phyloP scores from a whole-genome alignment of 2,888 invertebrate species.

The Tetheella fluctuosa region DNA sequence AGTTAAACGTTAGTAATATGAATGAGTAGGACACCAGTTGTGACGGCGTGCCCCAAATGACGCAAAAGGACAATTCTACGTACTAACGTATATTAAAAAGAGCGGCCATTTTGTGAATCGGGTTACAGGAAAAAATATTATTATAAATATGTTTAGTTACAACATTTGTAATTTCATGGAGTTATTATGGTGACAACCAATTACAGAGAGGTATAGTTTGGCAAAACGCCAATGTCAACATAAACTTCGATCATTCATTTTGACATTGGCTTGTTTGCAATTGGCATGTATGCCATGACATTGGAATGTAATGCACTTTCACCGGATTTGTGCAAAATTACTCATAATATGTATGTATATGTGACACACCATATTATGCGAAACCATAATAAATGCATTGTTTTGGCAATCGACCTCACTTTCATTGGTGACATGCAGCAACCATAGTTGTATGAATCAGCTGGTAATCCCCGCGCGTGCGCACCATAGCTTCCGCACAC shows the following conservation, averaged over 20 bases:
- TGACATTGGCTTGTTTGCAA: too few species aligned
- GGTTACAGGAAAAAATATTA: constrained; percentile 1
- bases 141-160: not conserved
- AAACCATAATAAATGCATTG: constrained; percentile 23
- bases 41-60: constrained; percentile 2
- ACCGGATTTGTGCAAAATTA: constrained; percentile 41
- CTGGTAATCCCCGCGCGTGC: constrained; percentile 70
- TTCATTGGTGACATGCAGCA: constrained; percentile 50
- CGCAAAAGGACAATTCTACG: constrained; percentile 7
- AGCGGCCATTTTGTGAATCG: constrained; percentile 7
- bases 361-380: constrained; percentile 25
- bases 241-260: constrained; percentile 31
- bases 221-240: constrained; percentile 41
- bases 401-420: constrained; percentile 52
- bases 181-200: constrained; percentile 3
- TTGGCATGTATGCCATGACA: too few species aligned
- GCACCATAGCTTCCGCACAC: constrained; percentile 60
- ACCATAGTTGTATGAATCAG: constrained; percentile 64
- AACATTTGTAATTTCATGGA: not conserved
- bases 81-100: not conserved
- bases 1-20: not conserved
- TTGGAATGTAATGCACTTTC: constrained; percentile 39
- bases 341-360: constrained; percentile 30
- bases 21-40: not conserved
- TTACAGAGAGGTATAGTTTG: constrained; percentile 24